Evolutionary conservation across 2,888 invertebrate genomes (phyloP), one percentile per base, ranked within the genome.

Genomic region (Eurois occulta): DNA sequence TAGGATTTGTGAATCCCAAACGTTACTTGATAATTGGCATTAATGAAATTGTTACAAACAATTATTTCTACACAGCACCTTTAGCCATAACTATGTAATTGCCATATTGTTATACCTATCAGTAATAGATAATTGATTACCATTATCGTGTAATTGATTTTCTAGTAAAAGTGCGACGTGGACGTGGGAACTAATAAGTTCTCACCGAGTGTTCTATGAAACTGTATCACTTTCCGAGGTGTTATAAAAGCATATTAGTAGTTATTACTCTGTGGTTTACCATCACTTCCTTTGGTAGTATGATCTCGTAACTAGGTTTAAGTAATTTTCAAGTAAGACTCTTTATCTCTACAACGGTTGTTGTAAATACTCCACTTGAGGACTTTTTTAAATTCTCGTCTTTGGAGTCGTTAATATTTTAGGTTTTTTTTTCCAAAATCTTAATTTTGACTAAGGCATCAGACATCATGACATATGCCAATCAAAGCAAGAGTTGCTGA

Each of bases 161-260:
- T 60, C 68, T 60, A 78, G 84, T 81, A 71, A 74, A 83, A 81
- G 43, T 72, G 66, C 41, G 52, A 64, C 5, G 64, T 58, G 6
- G 84, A 38, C 75, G 76, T 86, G 80, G 58, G 87, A 84, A 73
- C 52, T 58, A 48, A 68, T 68, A 38, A 48, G 52, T 82, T 84
- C 75, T 58, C 81, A 86, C 71, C 65, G 48, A 69, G 13, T 62
- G 35, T 48, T 67, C 41, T 48, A 43, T 76, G 55, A 55, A 78
- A 84, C 66, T 79, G 55, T 75, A 72, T 55, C 71, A 77, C 81
- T 79, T 83, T 86, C 83, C 35, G 43, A 41, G 75, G 77, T 75
- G 58, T 41, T 41, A 73, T 73, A 58, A 75, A 78, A 72, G 66
- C 16, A 13, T 69, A 66, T 62, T 16, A 16, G 24, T 62, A 43